phyloP scores from a whole-genome alignment of 2,888 invertebrate species.

The Salticus scenicus region DNA sequence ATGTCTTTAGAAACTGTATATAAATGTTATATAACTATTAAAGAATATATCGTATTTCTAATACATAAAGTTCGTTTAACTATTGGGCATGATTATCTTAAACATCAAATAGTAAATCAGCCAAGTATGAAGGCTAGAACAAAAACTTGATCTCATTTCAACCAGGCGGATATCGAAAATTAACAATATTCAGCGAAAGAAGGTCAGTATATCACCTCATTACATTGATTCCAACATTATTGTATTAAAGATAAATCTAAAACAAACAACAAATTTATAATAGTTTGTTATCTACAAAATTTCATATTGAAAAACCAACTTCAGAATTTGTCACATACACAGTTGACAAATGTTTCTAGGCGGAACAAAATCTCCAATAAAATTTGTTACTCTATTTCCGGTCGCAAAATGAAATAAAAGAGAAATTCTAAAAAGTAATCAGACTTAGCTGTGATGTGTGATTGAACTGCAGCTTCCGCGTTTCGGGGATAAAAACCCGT shows the following conservation, averaged over 20 bases:
- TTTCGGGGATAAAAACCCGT: constrained; percentile 13
- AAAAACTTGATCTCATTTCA: neutral
- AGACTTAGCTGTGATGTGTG: constrained; percentile 42
- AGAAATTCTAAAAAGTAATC: constrained; percentile 37
- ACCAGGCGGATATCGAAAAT: neutral
- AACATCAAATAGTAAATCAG: no score
- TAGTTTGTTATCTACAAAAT: neutral
- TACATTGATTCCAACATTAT: neutral
- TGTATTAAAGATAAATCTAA: neutral
- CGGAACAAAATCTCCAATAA: no score
- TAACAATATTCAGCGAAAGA: neutral
- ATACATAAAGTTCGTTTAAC: no score
- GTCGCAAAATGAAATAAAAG: constrained; percentile 24
- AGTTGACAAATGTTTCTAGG: neutral
- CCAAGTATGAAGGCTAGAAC: neutral
- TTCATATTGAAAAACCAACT: neutral
- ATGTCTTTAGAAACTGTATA: no score
- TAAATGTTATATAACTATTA: no score
- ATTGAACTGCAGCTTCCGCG: constrained; percentile 60
- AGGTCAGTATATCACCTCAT: constrained; percentile 14
- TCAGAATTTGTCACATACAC: neutral
- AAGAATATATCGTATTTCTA: no score
- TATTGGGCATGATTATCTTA: no score
- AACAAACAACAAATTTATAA: neutral
- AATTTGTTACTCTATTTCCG: constrained; percentile 27